Evolutionary conservation across 2,888 invertebrate species (phyloP).

Genomic region (Steromphala cineraria): DNA sequence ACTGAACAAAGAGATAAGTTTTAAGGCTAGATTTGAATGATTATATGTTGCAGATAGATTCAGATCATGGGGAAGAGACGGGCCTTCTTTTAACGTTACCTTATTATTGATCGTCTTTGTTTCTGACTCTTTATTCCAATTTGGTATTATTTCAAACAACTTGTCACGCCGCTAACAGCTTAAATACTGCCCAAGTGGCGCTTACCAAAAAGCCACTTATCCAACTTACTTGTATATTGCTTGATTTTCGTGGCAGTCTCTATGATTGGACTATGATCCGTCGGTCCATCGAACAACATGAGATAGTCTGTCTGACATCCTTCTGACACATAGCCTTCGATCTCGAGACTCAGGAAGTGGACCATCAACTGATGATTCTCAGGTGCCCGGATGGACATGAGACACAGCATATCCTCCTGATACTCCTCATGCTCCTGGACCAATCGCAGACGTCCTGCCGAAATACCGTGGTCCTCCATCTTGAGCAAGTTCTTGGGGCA

Average conservation of each 20-base stretch:
- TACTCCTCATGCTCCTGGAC: not conserved
- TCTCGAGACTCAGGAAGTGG: not conserved
- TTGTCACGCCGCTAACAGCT: too few species aligned
- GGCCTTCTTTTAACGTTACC: too few species aligned
- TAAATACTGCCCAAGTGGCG: too few species aligned
- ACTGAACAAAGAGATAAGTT: too few species aligned
- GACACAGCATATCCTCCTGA: not conserved
- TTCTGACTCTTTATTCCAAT: too few species aligned
- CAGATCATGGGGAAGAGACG: too few species aligned
- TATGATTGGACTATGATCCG: not conserved
- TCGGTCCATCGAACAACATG: not conserved
- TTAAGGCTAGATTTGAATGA: too few species aligned
- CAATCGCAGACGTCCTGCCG: not conserved
- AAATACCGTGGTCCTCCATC: not conserved
- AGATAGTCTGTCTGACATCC: not conserved
- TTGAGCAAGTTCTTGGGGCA: not conserved
- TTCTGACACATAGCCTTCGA: constrained; percentile 5
- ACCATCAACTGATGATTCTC: not conserved
- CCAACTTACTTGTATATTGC: constrained; percentile 2
- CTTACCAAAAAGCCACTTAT: too few species aligned
- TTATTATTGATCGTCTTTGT: too few species aligned
- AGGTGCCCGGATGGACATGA: constrained; percentile 8
- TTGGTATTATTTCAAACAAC: too few species aligned
- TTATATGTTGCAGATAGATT: too few species aligned
- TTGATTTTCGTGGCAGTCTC: not conserved